Base-by-base conservation (phyloP, 2,888 invertebrate genomes). In the Sphaeridia pumilis region DNA sequence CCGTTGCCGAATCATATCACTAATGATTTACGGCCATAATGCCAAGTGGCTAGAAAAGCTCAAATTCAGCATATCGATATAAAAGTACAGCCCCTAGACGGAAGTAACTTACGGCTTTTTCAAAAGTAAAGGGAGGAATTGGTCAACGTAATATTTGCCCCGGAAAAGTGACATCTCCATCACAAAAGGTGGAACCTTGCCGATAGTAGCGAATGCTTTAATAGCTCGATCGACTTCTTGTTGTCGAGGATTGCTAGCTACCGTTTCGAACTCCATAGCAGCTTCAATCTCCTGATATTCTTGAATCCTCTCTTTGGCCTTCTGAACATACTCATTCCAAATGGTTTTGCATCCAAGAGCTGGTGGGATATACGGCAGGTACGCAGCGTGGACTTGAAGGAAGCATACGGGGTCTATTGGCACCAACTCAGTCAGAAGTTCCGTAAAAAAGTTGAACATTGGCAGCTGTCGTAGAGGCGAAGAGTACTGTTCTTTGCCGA, bases 101-200 rank as follows among this genome's bases (percentile, higher is more conserved):
- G n/a, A n/a, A n/a, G n/a, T n/a, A n/a, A 48, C 60, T 57, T 58
- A 64, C 64, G 64, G 61, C 50, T 60, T 58, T 44, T 54, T 52
- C 7, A 64, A 53, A 7, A 64, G 50, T 10, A 50, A 52, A 4
- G 62, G 62, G n/a, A 64, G 46, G 47, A 64, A 63, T 14, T 52
- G 34, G 7, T 57, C 55, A 1, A 53, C n/a, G 47, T 59, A 64
- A 34, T 63, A 52, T 43, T 56, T 31, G 41, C 51, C 61, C 26
- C 49, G 46, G 25, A 63, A 59, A 48, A 61, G 53, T 17, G 47
- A 50, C 58, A 64, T 57, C 45, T 58, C 52, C n/a, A 34, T n/a
- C 20, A 64, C 48, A 17, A 28, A 42, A 21, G 41, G 43, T 1
- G 64, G 64, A 20, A 61, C 35, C 26, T 55, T 57, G 21, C 51